A percentile compares a stretch with the other conserved stretches of the same genome.
Conservation (phyloP, 2,113 vertebrate genomes). For the Gasterosteus aculeatus region DNA sequence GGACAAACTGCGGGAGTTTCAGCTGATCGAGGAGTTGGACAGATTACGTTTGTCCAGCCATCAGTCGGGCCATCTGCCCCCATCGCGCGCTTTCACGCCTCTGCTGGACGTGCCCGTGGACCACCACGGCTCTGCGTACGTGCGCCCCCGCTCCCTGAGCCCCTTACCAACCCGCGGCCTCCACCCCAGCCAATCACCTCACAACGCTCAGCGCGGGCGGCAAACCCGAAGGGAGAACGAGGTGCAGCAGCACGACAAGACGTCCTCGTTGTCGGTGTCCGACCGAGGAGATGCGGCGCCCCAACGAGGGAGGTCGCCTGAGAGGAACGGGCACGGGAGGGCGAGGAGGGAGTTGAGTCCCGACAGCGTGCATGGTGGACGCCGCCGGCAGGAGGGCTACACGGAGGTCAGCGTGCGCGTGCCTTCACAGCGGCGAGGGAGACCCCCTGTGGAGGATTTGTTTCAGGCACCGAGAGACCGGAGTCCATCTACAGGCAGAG, state of each 20-base stretch:
- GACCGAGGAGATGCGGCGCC: slow-evolving; percentile 47
- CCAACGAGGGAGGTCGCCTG: slow-evolving; percentile 76
- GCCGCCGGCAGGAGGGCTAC: slow-evolving; percentile 62
- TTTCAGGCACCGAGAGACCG: slow-evolving; percentile 59
- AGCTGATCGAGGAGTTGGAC: slow-evolving; percentile 75
- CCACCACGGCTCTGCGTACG: slow-evolving; percentile 65
- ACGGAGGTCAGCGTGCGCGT: slow-evolving; percentile 77
- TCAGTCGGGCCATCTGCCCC: slow-evolving; percentile 67
- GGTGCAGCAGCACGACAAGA: slow-evolving; percentile 23
- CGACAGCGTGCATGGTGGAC: slow-evolving; percentile 64
- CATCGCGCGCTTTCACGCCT: slow-evolving; percentile 80
- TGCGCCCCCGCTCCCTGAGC: slow-evolving; percentile 59
- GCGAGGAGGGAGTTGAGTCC: slow-evolving; percentile 66
- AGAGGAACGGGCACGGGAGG: slow-evolving; percentile 70
- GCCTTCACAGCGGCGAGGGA: slow-evolving; percentile 70
- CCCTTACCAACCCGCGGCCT: slow-evolving; percentile 77
- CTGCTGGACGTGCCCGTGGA: slow-evolving; percentile 93
- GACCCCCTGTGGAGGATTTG: slow-evolving; percentile 77
- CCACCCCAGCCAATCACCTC: slow-evolving; percentile 70
- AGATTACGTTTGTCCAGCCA: slow-evolving; percentile 75
- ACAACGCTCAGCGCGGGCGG: slow-evolving; percentile 40
- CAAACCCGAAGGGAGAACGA: slow-evolving; percentile 53
- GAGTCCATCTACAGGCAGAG: slow-evolving; percentile 45
- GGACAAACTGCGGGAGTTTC: slow-evolving; percentile 60
- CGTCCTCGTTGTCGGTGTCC: slow-evolving; percentile 42